A percentile compares a stretch with the other conserved stretches of the same genome.
These are phyloP conservation scores for Pocillopora grandis DNA, from an alignment of 92 coral and sea anemone species.

Conservation along the genomic window DNA sequence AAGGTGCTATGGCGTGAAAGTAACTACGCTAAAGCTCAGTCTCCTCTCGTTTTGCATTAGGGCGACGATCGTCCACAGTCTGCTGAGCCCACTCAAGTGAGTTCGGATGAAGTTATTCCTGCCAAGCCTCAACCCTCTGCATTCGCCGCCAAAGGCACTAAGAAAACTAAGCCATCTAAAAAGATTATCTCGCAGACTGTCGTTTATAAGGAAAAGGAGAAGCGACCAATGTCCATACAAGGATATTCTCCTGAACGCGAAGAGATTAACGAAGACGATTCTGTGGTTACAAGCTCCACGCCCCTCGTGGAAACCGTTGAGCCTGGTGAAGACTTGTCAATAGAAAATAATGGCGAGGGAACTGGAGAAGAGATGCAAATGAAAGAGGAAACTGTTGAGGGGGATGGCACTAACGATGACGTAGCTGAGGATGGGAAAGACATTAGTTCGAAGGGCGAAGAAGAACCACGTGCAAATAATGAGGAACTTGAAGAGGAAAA, in stretches of 20 bases:
- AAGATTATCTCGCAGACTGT: conserved; percentile 62
- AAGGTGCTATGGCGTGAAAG: too few relatives aligned
- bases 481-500: conserved; percentile 22
- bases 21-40: too few relatives aligned
- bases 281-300: conserved; percentile 18
- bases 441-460: neutral
- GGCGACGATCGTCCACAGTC: neutral
- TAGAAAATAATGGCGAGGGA: neutral
- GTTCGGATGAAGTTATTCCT: neutral
- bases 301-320: neutral
- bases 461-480: conserved; percentile 1
- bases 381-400: neutral
- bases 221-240: neutral
- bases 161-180: conserved; percentile 53
- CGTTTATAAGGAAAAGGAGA: conserved; percentile 35
- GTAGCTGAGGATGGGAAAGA: neutral
- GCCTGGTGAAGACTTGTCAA: conserved; percentile 26
- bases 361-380: neutral
- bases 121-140: conserved; percentile 4
- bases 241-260: conserved; percentile 3
- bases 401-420: neutral
- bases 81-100: neutral
- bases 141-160: conserved; percentile 27
- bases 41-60: neutral
- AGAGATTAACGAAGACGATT: neutral